Percentiles rank a stretch among this genome's conserved stretches.
Evolutionary conservation across 2,797 vertebrate species (phyloP).

Genomic region (Gobionotothen gibberifrons): DNA sequence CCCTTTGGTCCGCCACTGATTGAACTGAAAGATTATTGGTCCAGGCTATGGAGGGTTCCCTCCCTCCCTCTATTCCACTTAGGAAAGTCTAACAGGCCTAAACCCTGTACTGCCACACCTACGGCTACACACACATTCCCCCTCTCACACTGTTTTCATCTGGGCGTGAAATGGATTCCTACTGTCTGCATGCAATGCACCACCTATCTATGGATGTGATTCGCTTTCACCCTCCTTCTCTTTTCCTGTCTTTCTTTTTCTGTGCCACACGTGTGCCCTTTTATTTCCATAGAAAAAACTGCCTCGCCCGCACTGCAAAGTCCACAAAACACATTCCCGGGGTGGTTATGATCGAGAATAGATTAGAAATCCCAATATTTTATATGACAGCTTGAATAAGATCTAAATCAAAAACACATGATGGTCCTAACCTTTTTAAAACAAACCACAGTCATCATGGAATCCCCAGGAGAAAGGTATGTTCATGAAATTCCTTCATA

Average conservation of each 20-base stretch:
- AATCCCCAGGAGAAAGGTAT: conserved; percentile 81
- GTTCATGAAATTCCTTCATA: conserved; percentile 81
- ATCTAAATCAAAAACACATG: conserved; percentile 85
- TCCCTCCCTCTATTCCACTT: conserved; percentile 64
- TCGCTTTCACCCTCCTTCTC: conserved; percentile 53
- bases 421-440: conserved; percentile 77
- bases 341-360: conserved; percentile 72
- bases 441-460: conserved; percentile 81
- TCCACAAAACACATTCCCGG: conserved; percentile 76
- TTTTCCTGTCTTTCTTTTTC: conserved; percentile 42
- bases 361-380: conserved; percentile 84
- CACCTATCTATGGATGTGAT: conserved; percentile 78
- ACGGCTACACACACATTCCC: conserved; percentile 75
- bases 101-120: conserved; percentile 81
- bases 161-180: conserved; percentile 83
- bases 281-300: conserved; percentile 57
- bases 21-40: conserved; percentile 58
- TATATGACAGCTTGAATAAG: conserved; percentile 78
- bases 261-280: conserved; percentile 68
- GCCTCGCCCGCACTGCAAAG: conserved; percentile 54
- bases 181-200: conserved; percentile 79
- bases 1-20: conserved; percentile 59
- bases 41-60: conserved; percentile 61
- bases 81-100: conserved; percentile 77
- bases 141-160: conserved; percentile 79